These are phyloP conservation scores for Camponotus pennsylvanicus DNA, from an alignment of 1,140 invertebrate genomes.

Conservation along the genomic window DNA sequence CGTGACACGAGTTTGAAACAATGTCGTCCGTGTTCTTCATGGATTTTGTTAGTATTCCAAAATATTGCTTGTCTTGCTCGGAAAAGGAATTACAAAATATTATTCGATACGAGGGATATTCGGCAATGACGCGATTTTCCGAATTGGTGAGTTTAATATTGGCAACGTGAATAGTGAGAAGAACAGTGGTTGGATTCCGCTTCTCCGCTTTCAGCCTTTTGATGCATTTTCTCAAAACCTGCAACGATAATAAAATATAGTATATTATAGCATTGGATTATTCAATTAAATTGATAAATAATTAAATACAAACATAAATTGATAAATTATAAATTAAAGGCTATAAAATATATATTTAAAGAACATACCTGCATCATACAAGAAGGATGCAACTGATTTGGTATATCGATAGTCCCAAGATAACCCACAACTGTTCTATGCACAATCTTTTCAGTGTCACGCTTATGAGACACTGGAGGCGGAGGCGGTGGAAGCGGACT, in stretches of 20 bases:
- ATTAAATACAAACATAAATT: background rate
- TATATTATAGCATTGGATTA: background rate
- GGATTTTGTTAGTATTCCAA: slow-evolving; percentile 95
- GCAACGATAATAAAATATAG: slow-evolving; percentile 73
- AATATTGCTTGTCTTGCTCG: slow-evolving; percentile 96
- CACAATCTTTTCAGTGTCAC: slow-evolving; percentile 88
- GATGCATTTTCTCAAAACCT: slow-evolving; percentile 93
- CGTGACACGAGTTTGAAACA: slow-evolving; percentile 96
- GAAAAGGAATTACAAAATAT: slow-evolving; percentile 96
- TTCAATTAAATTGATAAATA: background rate
- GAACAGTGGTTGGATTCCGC: slow-evolving; percentile 94
- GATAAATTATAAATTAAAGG: background rate
- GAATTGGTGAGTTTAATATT: slow-evolving; percentile 92
- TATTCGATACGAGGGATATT: slow-evolving; percentile 94
- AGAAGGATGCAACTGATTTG: slow-evolving; percentile 92
- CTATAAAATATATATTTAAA: background rate
- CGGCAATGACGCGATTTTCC: slow-evolving; percentile 90
- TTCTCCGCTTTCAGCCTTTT: slow-evolving; percentile 95
- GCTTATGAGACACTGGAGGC: slow-evolving; percentile 81
- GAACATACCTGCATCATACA: slow-evolving; percentile 89
- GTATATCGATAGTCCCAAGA: slow-evolving; percentile 98
- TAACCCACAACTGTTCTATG: slow-evolving; percentile 96
- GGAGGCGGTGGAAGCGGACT: slow-evolving; percentile 84
- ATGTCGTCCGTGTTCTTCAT: slow-evolving; percentile 86
- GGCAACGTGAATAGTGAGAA: slow-evolving; percentile 94